A percentile compares a stretch with the other conserved stretches of the same genome.
These are phyloP conservation scores for Gymnodraco acuticeps DNA, from an alignment of 2,797 vertebrate genomes.

Conservation along the genomic window DNA sequence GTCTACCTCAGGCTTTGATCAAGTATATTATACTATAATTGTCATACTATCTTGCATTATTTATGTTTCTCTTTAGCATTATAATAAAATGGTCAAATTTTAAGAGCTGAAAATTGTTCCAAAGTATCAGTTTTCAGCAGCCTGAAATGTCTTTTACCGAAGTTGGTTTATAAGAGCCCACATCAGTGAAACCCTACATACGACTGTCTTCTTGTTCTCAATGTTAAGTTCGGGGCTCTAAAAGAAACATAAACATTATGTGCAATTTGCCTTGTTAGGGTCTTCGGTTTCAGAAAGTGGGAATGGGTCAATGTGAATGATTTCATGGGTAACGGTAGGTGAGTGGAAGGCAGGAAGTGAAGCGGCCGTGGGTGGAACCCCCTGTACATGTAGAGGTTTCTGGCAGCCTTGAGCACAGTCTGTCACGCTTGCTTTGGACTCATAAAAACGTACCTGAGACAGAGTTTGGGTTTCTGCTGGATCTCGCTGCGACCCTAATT, in stretches of 20 bases:
- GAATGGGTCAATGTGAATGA: slow-evolving; percentile 72
- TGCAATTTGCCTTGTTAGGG: slow-evolving; percentile 76
- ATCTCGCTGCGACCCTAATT: slow-evolving; percentile 72
- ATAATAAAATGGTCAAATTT: slow-evolving; percentile 38
- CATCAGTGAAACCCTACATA: slow-evolving; percentile 41
- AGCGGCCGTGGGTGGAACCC: slow-evolving; percentile 62
- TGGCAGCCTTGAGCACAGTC: slow-evolving; percentile 66
- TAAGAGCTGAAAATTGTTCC: slow-evolving; percentile 42
- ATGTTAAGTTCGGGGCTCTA: slow-evolving; percentile 51
- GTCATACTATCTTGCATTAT: background rate
- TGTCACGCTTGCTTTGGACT: slow-evolving; percentile 76
- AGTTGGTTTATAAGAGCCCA: slow-evolving; percentile 26
- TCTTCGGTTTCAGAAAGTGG: slow-evolving; percentile 72
- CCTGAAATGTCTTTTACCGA: slow-evolving; percentile 18
- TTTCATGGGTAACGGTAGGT: slow-evolving; percentile 77
- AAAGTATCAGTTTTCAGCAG: slow-evolving; percentile 43
- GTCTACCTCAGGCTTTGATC: background rate
- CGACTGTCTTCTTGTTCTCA: slow-evolving; percentile 59
- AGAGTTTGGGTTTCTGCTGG: slow-evolving; percentile 70
- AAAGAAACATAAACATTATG: slow-evolving; percentile 68
- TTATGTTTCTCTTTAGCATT: background rate
- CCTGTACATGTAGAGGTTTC: slow-evolving; percentile 56
- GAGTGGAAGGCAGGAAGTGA: slow-evolving; percentile 72
- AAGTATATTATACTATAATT: slow-evolving; percentile 17
- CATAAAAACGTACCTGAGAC: slow-evolving; percentile 81